Evolutionary conservation across 2,113 vertebrate genomes (phyloP).

Genomic region (Cinclus cinclus): DNA sequence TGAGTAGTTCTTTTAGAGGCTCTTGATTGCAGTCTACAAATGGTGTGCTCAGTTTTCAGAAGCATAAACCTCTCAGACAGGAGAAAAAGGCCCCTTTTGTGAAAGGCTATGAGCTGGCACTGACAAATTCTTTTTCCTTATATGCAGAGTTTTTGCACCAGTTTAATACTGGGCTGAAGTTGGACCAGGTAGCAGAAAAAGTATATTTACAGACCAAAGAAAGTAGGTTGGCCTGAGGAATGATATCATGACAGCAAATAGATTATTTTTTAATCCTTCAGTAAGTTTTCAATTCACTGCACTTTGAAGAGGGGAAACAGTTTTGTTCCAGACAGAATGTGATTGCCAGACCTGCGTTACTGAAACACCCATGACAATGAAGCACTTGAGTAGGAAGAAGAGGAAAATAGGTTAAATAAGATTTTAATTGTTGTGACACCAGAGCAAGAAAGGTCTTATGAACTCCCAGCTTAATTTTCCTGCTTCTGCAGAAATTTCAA

Average conservation of each 20-base stretch:
- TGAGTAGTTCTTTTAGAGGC: not conserved
- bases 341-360: not conserved
- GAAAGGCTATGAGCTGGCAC: not conserved
- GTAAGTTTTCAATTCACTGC: not conserved
- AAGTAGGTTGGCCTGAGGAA: not conserved
- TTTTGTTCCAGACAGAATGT: not conserved
- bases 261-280: conserved; percentile 6
- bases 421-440: not conserved
- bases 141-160: not conserved
- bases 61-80: not conserved
- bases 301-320: not conserved
- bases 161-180: not conserved
- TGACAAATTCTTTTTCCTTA: not conserved
- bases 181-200: not conserved
- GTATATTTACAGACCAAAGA: not conserved
- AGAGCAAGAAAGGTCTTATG: not conserved
- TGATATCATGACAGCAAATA: not conserved
- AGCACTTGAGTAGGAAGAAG: not conserved
- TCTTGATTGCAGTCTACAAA: not conserved
- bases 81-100: not conserved
- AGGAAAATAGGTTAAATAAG: not conserved
- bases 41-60: not conserved
- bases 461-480: not conserved
- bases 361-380: not conserved
- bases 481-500: not conserved